Evolutionary conservation across 2,888 invertebrate species (phyloP), one percentile per base, ranked within the genome.

Genomic region (Cinara cedri): DNA sequence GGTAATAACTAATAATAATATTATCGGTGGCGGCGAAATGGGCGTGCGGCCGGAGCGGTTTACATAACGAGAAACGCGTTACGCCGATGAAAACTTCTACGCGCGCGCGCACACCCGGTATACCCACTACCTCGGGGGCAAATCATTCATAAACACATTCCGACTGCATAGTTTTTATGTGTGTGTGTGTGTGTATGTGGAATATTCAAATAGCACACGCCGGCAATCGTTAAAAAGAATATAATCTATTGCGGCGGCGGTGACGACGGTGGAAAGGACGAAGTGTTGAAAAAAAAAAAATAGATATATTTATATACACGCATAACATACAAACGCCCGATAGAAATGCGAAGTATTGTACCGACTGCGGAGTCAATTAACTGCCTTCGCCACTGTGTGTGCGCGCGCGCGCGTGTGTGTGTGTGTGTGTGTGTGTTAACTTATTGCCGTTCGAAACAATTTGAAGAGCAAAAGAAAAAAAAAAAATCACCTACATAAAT

Each of bases 61-160:
- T 75, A 75, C 55, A 66, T 75, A 75, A 76, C 65, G 66, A 26
- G 66, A 66, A 55, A 76, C 44, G 66, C 44, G 55, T 55, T 66
- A 57, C 55, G 46, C 57, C n/a, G 55, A 44, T n/a, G 63, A 44
- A 55, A 55, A 65, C 63, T 24, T 72, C 51, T n/a, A 60, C 34
- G 11, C 26, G 55, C 26, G 21, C 42, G 6, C 46, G n/a, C 54
- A 44, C 44, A 26, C 9, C 42, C 54, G 26, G 24, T 16, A n/a
- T n/a, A 60, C 26, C 13, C n/a, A 16, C 19, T 51, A 63, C 63
- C 42, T 51, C 54, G 62, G 19, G 57, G 26, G 19, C 76, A 55
- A 26, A 76, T 76, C 65, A 66, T 76, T 76, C 66, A 66, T 76
- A 76, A 76, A 76, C 54, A 24, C 65, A 76, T 76, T 76, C 76